Evolutionary conservation across 2,113 vertebrate genomes (phyloP), one percentile per base, ranked within the genome.

Genomic region (Benitochromis conjunctus): DNA sequence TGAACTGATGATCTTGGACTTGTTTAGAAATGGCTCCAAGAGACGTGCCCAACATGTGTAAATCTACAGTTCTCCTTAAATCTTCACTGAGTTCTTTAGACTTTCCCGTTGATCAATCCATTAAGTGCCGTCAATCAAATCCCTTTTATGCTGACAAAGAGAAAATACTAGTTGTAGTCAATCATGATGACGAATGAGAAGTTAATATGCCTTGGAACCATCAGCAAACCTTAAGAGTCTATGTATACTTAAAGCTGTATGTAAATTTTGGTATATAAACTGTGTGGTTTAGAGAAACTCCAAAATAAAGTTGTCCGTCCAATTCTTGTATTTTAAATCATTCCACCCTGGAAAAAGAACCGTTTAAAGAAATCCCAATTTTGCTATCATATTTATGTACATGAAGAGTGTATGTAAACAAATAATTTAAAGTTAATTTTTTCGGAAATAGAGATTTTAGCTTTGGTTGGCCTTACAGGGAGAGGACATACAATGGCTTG

Each of bases 181-280:
- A 66, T 36, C 6, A 21, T 0, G 1, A 66, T 21, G 34, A 66
- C 0, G 0, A 41, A 41, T 41, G 36, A 66, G 36, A 41, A 66
- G 36, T 66, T 66, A 66, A 21, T 5, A 66, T 11, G 36, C 62
- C 62, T 66, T 66, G 36, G 62, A 66, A 41, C 0, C 0, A 21
- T 41, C 11, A 66, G 7, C 36, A 66, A 38, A 38, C 14, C 21
- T 9, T 43, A 24, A 43, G 14, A 38, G 24, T 18, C 9, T 19
- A 19, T 74, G 69, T 4, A 48, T 46, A 71, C 21, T 46, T 5
- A 1, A 71, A 38, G 38, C 13, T 46, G 38, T 26, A 69, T 46
- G 21, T 43, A 26, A 46, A 46, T 21, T 71, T 71, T 0, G 3
- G 31, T 64, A 64, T 38, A 64, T 71, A 43, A 26, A 26, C 38